A percentile compares a stretch with the other conserved stretches of the same genome.
Conservation (phyloP, 2,113 vertebrate genomes). For the Cyprinus carpio region DNA sequence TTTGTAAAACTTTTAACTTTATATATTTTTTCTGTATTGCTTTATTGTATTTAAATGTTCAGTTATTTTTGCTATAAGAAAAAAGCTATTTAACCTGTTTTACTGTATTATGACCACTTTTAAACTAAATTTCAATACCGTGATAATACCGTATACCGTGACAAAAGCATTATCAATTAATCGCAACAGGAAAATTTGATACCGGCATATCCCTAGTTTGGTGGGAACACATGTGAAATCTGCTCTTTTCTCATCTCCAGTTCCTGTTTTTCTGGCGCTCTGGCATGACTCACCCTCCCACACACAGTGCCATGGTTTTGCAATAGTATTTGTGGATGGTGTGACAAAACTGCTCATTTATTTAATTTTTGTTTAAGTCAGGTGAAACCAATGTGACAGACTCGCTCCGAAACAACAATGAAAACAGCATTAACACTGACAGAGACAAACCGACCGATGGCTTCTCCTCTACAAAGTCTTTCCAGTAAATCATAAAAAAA, state of each 20-base stretch:
- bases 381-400: neutral
- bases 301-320: neutral
- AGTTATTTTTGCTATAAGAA: no score
- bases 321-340: neutral
- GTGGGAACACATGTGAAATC: no score
- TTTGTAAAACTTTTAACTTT: no score
- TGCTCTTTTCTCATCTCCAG: neutral
- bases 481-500: neutral
- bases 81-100: no score
- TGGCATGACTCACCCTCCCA: neutral
- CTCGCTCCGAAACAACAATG: neutral
- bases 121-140: no score
- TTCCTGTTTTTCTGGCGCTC: neutral
- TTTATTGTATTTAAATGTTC: no score
- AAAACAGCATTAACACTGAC: neutral
- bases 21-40: no score
- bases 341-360: neutral
- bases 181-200: no score
- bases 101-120: no score
- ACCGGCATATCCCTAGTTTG: no score
- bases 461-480: neutral
- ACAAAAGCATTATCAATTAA: no score
- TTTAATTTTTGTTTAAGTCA: conserved; percentile 2
- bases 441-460: neutral
- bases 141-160: no score